Base-by-base conservation (phyloP, 2,797 vertebrate species). In the Centroberyx gerrardi region DNA sequence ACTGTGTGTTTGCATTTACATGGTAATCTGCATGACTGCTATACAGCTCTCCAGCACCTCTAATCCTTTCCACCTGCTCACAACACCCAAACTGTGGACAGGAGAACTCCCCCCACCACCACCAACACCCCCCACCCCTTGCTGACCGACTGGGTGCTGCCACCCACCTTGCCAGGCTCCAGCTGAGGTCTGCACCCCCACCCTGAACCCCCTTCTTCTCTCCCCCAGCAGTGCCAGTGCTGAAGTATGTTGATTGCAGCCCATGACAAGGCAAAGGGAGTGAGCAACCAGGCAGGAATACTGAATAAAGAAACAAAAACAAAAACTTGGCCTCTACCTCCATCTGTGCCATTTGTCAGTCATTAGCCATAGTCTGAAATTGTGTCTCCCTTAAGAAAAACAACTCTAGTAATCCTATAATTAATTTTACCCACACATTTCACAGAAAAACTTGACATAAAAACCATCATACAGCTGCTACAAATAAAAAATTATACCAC, bases 21-120 rank as follows among this genome's bases (percentile, higher is more conserved):
- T 56, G 56, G 8, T 75, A 77, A 60, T 73, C 65, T 66, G 48
- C 49, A 93, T 94, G 93, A 94, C 94, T 90, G 92, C 95, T 95
- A 96, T 96, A 94, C 94, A 58, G 72, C 52, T 44, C 78, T 65
- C 73, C 92, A 93, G 88, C 95, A 90, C 62, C 87, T 92, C 94
- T 96, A 96, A 96, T 96, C 95, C 96, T 93, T 95, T 96, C 95
- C 95, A 96, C 96, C 95, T 96, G 95, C 94, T 96, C 95, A 96
- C 96, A 63, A 96, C 75, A 83, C 72, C 81, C 78, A 78, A 75
- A 60, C 63, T 49, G 40, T 28, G 28, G 38, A 44, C 64, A 33
- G 58, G 64, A 36, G 48, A 44, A 31, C 63, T 15, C 46, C 56
- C 7, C 33, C 4, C 4, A 1, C 33, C 33, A 4, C 4, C 33